Conservation (phyloP, 2,888 invertebrate genomes). For the Criorhina ranunculi region DNA sequence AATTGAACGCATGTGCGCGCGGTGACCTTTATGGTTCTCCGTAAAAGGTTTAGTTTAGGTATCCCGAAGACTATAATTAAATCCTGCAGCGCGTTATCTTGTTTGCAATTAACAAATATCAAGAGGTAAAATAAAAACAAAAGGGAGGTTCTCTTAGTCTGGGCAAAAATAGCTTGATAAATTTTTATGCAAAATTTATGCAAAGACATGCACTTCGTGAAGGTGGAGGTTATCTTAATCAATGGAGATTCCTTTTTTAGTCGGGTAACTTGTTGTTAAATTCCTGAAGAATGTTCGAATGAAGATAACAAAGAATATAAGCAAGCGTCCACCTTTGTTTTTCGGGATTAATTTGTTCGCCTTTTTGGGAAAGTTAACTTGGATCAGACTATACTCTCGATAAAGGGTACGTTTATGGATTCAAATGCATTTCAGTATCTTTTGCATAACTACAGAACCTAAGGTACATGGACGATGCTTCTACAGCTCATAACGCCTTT, state of each 20-base stretch:
- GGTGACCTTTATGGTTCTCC: slow-evolving; percentile 74
- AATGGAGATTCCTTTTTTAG: slow-evolving; percentile 29
- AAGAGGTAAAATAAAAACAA: slow-evolving; percentile 19
- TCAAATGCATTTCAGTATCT: too few species aligned
- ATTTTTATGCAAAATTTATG: slow-evolving; percentile 76
- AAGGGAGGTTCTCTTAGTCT: not conserved
- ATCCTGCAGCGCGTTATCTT: slow-evolving; percentile 74
- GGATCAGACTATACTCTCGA: slow-evolving; percentile 36
- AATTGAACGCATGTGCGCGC: slow-evolving; percentile 64
- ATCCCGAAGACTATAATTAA: slow-evolving; percentile 59
- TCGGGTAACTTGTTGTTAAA: slow-evolving; percentile 28
- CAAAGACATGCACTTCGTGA: slow-evolving; percentile 74
- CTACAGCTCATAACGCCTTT: too few species aligned
- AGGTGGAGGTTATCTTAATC: slow-evolving; percentile 76
- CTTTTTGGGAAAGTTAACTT: slow-evolving; percentile 58
- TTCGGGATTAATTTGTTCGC: slow-evolving; percentile 56
- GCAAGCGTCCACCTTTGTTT: slow-evolving; percentile 3
- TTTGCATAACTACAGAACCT: too few species aligned
- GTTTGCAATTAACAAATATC: slow-evolving; percentile 77
- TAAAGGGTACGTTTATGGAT: too few species aligned
- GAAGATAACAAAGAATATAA: not conserved
- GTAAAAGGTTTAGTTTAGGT: slow-evolving; percentile 53
- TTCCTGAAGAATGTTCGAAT: slow-evolving; percentile 29
- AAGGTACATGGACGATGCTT: too few species aligned
- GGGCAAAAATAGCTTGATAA: slow-evolving; percentile 56